A percentile compares a stretch with the other conserved stretches of the same genome.
Evolutionary conservation across 2,888 invertebrate species (phyloP).

Genomic region (Caenorhabditis auriculariae): DNA sequence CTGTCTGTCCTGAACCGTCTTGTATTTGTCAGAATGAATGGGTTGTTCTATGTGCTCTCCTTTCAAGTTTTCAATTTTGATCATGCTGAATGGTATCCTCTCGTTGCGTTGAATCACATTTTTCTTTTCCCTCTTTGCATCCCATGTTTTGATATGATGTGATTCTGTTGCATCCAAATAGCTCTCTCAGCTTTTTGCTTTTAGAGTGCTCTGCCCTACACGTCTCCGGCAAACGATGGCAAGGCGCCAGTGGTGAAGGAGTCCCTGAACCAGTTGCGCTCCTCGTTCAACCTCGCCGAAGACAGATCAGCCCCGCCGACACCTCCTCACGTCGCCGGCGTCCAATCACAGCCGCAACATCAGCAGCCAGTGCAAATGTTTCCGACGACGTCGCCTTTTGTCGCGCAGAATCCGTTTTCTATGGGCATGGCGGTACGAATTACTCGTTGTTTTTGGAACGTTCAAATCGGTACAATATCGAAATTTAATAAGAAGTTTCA

Average conservation of each 20-base stretch:
- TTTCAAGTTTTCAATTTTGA: too few relatives aligned
- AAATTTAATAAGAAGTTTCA: too few relatives aligned
- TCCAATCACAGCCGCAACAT: not conserved
- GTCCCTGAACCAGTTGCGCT: slow-evolving; percentile 53
- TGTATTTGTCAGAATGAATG: too few relatives aligned
- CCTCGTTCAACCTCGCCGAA: slow-evolving; percentile 46
- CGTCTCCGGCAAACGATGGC: slow-evolving; percentile 8
- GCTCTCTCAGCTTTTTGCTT: too few relatives aligned
- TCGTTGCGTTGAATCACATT: too few relatives aligned
- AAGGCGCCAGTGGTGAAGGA: slow-evolving; percentile 28
- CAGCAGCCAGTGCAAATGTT: not conserved
- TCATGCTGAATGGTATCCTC: too few relatives aligned
- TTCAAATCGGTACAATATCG: too few relatives aligned
- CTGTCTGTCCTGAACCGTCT: too few relatives aligned
- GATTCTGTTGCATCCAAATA: not conserved
- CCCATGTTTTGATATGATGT: slow-evolving; percentile 3
- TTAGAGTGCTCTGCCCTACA: slow-evolving; percentile 44
- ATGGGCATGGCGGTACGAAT: too few relatives aligned
- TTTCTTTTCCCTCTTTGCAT: not conserved
- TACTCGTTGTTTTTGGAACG: too few relatives aligned
- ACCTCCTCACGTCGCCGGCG: not conserved
- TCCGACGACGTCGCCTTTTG: slow-evolving; percentile 4
- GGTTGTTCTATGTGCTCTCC: too few relatives aligned
- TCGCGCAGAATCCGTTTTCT: slow-evolving; percentile 6
- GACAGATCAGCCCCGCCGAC: not conserved